Base-by-base conservation (phyloP, 1,140 invertebrate genomes). In the Tetraneura akinire region DNA sequence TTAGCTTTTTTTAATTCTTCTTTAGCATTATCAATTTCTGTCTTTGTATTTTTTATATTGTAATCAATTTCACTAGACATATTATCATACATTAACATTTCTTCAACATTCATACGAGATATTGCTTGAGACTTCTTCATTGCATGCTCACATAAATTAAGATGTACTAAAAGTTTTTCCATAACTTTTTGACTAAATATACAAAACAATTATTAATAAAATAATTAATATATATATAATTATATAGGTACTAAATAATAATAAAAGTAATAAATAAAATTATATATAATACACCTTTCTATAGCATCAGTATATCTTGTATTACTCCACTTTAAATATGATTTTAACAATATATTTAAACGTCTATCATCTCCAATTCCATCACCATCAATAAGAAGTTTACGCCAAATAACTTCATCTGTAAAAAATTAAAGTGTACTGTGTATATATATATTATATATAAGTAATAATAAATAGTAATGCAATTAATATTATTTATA, bases 361-460 rank as follows among this genome's bases (percentile, higher is more conserved):
- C 95, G 87, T 81, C 96, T 89, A 85, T 98, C 96, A 86, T 98
- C 96, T 60, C 96, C 96, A 32, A 94, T 96, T 32, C 96, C 96
- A 90, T 98, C 96, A 37, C 96, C 96, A 86, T 98, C 96, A 84
- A 98, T 96, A 13, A 98, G 86, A 21, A 98, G 86, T 81, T 95
- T 89, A 82, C 95, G 89, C 82, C 93, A 91, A 81, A 98, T 97
- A 64, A 98, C 93, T 86, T 98, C 96, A 87, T 98, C 96, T 96
- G 85, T 4, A 91, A 90, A 82, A 74, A 51, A 70, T 37, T 37
- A 37, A 37, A n/a, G n/a, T n/a, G n/a, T n/a, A n/a, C n/a, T n/a
- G n/a, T n/a, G n/a, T n/a, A n/a, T n/a, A n/a, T n/a, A n/a, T n/a
- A n/a, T n/a, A n/a, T n/a, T n/a, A n/a, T n/a, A n/a, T n/a, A n/a